A percentile compares a stretch with the other conserved stretches of the same genome.
Evolutionary conservation across 2,113 vertebrate species (phyloP).

Genomic region (Marcusenius ussheri): DNA sequence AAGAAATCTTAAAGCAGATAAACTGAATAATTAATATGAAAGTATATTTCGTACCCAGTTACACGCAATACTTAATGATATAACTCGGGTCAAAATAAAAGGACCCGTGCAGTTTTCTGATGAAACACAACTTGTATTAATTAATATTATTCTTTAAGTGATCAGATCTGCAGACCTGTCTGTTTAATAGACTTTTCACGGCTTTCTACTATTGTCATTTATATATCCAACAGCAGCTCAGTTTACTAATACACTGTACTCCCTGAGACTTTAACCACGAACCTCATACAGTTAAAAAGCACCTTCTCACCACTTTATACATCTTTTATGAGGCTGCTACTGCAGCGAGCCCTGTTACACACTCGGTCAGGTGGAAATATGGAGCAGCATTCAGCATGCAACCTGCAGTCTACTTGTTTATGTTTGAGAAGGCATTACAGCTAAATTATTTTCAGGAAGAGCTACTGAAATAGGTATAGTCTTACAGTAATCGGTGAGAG

Average conservation of each 20-base stretch:
- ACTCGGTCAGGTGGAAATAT: background rate
- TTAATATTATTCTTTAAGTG: background rate
- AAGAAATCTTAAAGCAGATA: background rate
- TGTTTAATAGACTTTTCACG: background rate
- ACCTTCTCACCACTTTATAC: background rate
- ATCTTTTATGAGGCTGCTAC: background rate
- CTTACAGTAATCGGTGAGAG: background rate
- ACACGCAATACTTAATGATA: background rate
- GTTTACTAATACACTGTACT: background rate
- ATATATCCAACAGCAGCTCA: background rate
- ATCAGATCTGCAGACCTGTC: background rate
- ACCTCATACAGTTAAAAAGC: background rate
- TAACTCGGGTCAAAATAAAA: background rate
- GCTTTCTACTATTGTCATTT: background rate
- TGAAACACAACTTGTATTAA: background rate
- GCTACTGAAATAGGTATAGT: background rate
- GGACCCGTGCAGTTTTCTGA: background rate
- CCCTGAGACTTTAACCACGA: background rate
- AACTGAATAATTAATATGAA: background rate
- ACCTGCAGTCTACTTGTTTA: background rate
- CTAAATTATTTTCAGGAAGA: background rate
- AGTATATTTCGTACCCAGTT: background rate
- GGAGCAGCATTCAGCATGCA: background rate
- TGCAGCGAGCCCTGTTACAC: background rate
- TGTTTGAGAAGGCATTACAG: background rate